Evolutionary conservation across 2,888 invertebrate genomes (phyloP).

Genomic region (Stenolophus ochropezus): DNA sequence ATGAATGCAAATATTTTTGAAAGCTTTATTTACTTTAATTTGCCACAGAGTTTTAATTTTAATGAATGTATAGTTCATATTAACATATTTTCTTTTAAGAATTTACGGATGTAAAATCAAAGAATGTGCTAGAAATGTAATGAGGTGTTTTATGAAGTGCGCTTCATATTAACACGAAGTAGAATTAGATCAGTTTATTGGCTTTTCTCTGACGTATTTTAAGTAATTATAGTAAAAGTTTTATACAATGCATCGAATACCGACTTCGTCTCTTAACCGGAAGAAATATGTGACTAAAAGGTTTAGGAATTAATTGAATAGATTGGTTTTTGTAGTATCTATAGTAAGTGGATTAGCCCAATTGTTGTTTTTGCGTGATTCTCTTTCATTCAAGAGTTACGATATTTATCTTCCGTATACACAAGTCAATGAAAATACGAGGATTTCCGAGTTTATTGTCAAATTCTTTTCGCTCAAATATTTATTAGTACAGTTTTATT

Average conservation of each 20-base stretch:
- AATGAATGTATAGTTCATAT: neutral
- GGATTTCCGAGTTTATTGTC: neutral
- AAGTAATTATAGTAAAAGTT: neutral
- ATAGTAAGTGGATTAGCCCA: neutral
- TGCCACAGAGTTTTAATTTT: too few relatives aligned
- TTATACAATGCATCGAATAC: neutral
- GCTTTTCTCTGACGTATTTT: slow-evolving; percentile 3
- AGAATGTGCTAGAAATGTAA: neutral
- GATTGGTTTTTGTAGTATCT: neutral
- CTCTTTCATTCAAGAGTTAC: neutral
- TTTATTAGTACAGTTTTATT: neutral
- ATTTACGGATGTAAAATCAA: neutral
- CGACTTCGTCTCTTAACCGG: neutral
- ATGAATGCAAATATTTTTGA: too few relatives aligned
- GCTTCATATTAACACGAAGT: neutral
- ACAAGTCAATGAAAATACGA: neutral
- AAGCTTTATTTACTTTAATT: too few relatives aligned
- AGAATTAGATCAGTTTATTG: slow-evolving; percentile 18
- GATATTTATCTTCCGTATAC: neutral
- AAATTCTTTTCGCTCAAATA: neutral
- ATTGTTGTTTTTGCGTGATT: neutral
- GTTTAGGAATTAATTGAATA: neutral
- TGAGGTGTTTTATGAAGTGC: neutral
- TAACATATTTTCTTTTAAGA: neutral
- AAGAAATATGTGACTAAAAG: neutral